These are phyloP conservation scores for Lycorma delicatula DNA, from an alignment of 1,140 invertebrate genomes.

Conservation along the genomic window DNA sequence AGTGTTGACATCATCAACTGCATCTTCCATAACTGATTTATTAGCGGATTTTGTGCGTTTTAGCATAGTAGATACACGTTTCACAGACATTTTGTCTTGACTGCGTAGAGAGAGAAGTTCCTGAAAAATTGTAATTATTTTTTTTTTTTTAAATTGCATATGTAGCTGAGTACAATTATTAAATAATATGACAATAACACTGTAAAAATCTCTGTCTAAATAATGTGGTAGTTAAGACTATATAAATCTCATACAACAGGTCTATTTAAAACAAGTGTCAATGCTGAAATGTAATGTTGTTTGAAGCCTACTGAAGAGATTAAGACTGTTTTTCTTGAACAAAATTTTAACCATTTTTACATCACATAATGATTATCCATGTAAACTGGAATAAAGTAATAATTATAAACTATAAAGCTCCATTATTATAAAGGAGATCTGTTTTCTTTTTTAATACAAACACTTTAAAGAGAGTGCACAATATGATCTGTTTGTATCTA, in stretches of 20 bases:
- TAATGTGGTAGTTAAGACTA: not conserved
- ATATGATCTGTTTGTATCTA: too few relatives aligned
- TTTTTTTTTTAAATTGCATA: not conserved
- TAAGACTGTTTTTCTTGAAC: too few relatives aligned
- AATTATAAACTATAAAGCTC: too few relatives aligned
- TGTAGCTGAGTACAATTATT: not conserved
- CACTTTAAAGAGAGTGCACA: too few relatives aligned
- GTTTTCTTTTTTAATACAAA: too few relatives aligned
- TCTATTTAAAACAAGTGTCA: too few relatives aligned
- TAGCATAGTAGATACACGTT: slow-evolving; percentile 52
- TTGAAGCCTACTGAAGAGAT: too few relatives aligned
- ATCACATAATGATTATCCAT: too few relatives aligned
- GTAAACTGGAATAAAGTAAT: too few relatives aligned
- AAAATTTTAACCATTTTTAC: too few relatives aligned
- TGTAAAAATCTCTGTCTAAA: not conserved
- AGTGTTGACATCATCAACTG: slow-evolving; percentile 64
- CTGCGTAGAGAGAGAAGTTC: slow-evolving; percentile 62
- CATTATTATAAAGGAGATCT: too few relatives aligned
- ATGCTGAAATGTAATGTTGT: too few relatives aligned
- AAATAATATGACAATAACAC: not conserved
- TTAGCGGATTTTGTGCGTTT: slow-evolving; percentile 79
- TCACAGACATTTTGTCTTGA: slow-evolving; percentile 49
- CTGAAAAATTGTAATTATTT: slow-evolving; percentile 31
- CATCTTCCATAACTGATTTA: slow-evolving; percentile 75
- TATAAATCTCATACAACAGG: not conserved